Base-by-base conservation (phyloP, 2,797 vertebrate species). In the Xiphorhynchus erythropygius region DNA sequence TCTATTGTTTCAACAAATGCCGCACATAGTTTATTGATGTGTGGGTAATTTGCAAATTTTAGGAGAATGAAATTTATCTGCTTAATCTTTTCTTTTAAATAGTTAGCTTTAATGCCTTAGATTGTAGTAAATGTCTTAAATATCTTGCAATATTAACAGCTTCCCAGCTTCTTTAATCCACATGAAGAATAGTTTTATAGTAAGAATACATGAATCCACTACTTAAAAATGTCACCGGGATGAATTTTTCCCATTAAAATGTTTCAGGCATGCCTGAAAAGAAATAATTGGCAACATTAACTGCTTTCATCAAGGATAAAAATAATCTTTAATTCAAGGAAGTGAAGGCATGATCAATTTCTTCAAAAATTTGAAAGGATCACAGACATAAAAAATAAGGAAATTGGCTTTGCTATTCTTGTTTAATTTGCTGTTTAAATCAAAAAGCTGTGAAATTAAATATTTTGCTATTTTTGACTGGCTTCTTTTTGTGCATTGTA, bases 231-330 rank as follows among this genome's bases (percentile, higher is more conserved):
- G 65, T 94, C 73, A 86, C 42, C 1, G 4, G 33, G 65, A 92
- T 84, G 13, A 93, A 77, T 94, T 89, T 91, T 70, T 69, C 57
- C 63, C 49, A 95, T 96, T 95, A 93, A 92, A 93, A 91, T 84
- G 33, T 67, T 91, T 96, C 84, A 96, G 62, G 57, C 87, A 47
- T 91, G 78, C 75, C 71, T 91, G 87, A 71, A 94, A 93, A 96
- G 53, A 89, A 93, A 75, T 93, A 89, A 96, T 85, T 91, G 64
- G 62, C 78, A 94, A 80, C 56, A 71, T 74, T 90, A 84, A 77
- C 60, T 87, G 33, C 49, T 70, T 87, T 77, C 42, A 83, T 68
- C 64, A 92, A 50, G 30, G 77, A 39, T 27, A 89, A 86, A 94
- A 90, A 92, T 67, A 64, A 87, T 92, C 57, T 89, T 93, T 85